Base-by-base conservation (phyloP, 2,113 vertebrate genomes). In the Nothobranchius furzeri region DNA sequence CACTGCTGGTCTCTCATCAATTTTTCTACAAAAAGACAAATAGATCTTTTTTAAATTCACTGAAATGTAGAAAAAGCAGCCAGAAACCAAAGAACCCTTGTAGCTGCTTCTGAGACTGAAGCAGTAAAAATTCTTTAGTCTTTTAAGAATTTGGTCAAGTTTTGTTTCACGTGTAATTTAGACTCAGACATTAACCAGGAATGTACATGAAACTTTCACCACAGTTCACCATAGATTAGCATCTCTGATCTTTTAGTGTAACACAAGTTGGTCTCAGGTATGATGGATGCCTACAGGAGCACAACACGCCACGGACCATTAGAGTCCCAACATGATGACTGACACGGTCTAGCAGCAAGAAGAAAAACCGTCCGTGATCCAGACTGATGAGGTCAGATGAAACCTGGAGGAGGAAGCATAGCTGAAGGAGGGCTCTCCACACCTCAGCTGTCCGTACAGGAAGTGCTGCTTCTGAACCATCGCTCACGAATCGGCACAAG, bases 401-500 rank as follows among this genome's bases (percentile, higher is more conserved):
- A 52, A 55, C 71, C 17, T 50, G 52, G 35, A 60, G 56, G 36
- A 6, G 37, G 47, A 52, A 30, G 60, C 42, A 53, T 45, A 63
- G 17, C 1, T 65, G 20, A 35, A 62, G 49, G 46, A 15, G 45
- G 68, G 60, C 65, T 63, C 57, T 69, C 17, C 9, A 50, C 48
- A 9, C 17, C 47, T 76, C 78, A 77, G 78, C 62, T 60, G 59
- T 60, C 48, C 6, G 42, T 84, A 82, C 76, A 76, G 84, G 74
- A 72, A 73, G 47, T 40, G 11, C 76, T 14, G 30, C 62, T 58
- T 61, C 57, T 12, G 45, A 75, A 64, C 69, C 71, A 68, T 87
- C 80, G 70, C 60, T 91, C 69, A 82, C 79, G 79, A 85, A 82
- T 87, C 83, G 76, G 80, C 80, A 81, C 83, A 82, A 76, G 75